Evolutionary conservation across 1,140 invertebrate genomes (phyloP).

Genomic region (Rhagoletis zephyria): DNA sequence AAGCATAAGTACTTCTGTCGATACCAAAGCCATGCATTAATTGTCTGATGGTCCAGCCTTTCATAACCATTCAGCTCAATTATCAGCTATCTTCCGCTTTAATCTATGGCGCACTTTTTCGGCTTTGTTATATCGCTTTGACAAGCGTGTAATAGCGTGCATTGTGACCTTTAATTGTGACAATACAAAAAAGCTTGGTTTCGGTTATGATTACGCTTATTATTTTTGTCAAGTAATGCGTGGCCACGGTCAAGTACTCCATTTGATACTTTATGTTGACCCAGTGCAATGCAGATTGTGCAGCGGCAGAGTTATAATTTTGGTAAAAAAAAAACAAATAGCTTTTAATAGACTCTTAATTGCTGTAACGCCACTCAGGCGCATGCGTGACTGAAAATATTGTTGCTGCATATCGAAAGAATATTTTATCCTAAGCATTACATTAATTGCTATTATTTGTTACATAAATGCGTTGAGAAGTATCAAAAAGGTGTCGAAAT

Average conservation of each 20-base stretch:
- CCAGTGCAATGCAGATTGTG: neutral
- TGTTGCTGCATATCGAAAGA: neutral
- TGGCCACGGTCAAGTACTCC: neutral
- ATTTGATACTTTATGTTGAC: neutral
- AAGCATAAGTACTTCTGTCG: no score
- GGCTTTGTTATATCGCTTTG: neutral
- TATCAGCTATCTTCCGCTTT: conserved; percentile 17
- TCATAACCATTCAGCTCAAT: neutral
- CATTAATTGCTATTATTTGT: neutral
- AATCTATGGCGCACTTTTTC: neutral
- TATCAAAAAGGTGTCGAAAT: no score
- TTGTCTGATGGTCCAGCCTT: neutral
- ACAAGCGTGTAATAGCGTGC: conserved; percentile 15
- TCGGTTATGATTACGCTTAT: neutral
- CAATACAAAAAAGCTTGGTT: neutral
- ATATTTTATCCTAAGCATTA: neutral
- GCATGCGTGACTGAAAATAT: neutral
- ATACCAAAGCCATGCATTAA: no score
- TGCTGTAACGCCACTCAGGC: neutral
- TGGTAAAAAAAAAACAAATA: neutral
- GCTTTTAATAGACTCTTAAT: neutral
- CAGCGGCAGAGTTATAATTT: neutral
- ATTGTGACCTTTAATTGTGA: conserved; percentile 8
- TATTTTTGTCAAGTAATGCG: neutral
- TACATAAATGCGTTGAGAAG: neutral